Base-by-base conservation (phyloP, 2,797 vertebrate species). In the Margarornis squamiger region DNA sequence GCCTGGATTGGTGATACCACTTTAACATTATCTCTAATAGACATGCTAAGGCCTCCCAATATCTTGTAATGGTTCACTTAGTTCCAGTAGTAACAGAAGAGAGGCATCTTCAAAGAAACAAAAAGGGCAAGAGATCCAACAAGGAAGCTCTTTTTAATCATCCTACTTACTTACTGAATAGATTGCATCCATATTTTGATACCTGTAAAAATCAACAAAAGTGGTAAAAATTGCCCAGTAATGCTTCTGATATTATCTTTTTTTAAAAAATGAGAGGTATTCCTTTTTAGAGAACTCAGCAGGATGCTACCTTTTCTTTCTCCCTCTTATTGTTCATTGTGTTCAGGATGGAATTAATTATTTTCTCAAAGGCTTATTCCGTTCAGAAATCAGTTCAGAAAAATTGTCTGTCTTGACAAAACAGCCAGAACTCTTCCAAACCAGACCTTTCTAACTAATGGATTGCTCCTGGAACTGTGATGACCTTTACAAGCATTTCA, bases 331-430 rank as follows among this genome's bases (percentile, higher is more conserved):
- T 30, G 15, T 82, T 77, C 65, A 29, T 66, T 91, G 48, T 36
- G 62, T 59, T 84, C 39, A 76, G 57, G 32, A 63, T 57, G 51
- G 55, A 85, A 92, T 57, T 55, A 92, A 81, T 66, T 9, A 59
- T 90, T 92, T 92, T 90, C 54, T 84, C 48, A 78, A 70, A 92
- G 21, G 11, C 18, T 76, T 76, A 43, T 70, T 93, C 34, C 45
- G 78, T 67, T 78, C 51, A 59, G 51, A 83, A 88, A 83, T 86
- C 62, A 78, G 34, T 80, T 93, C 48, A 80, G 51, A 96, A 88
- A 84, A 94, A 81, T 51, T 21, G 30, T 39, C 23, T 74, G 5
- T 41, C 58, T 29, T 62, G 48, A 70, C 36, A 88, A 90, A 96
- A 78, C 55, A 92, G 32, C 5, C 51, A 70, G 36, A 79, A 81